Base-by-base conservation (phyloP, 2,113 vertebrate genomes). In the Hemibagrus wyckioides region DNA sequence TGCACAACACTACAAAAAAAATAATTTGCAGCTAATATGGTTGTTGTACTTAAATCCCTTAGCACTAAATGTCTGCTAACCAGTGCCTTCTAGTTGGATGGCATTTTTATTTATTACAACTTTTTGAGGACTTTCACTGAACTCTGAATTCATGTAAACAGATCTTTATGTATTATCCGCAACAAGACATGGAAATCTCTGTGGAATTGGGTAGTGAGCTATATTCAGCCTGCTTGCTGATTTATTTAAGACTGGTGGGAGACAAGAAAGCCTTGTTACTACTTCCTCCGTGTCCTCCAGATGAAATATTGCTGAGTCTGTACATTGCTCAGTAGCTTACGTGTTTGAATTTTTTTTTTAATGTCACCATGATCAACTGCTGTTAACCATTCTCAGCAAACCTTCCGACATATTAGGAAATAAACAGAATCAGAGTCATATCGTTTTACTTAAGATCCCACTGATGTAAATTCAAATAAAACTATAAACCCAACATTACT, bases 361-460 rank as follows among this genome's bases (percentile, higher is more conserved):
- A 33, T 79, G 48, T 10, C 48, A 79, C n/a, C n/a, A n/a, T 2
- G 3, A 44, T 94, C 88, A 94, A 92, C 89, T 92, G 91, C 91
- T 94, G 93, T 92, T 92, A 88, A 90, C 88, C 75, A 84, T 92
- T 91, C 91, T 90, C 79, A 86, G 79, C 89, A 85, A 65, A 84
- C 86, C 91, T 91, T 92, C 93, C 93, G 94, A 92, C 85, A 92
- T 90, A 87, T 75, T 90, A 90, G 91, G 91, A 91, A 91, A 92
- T 83, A 84, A 71, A 79, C 89, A 90, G 92, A 83, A 82, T 82
- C 82, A 87, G 56, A 92, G 90, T 90, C 86, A 92, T 91, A 89
- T 83, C 79, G 88, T 90, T 89, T 90, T 90, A 92, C 93, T 92
- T 92, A 90, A 91, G 85, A 85, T 89, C 77, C 54, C 28, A 86